phyloP scores from a whole-genome alignment of 2,888 invertebrate genomes.

The Pammene aurita region DNA sequence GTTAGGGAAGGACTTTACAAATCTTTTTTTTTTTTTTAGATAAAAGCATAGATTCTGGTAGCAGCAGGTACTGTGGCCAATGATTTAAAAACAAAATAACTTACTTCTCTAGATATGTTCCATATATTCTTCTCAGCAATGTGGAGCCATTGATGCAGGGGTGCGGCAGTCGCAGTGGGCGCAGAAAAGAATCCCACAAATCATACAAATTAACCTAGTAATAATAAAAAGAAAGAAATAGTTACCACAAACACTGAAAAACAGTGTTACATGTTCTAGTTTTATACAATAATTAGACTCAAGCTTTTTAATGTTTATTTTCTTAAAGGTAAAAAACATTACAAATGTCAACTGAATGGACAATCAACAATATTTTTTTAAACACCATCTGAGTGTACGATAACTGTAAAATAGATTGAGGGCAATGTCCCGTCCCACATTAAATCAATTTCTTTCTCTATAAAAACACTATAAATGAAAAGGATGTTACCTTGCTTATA shows the following conservation, averaged over 20 bases:
- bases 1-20: no score
- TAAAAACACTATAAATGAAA: neutral
- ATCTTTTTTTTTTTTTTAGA: no score
- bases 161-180: slow-evolving; percentile 89
- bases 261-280: no score
- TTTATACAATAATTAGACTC: no score
- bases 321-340: no score
- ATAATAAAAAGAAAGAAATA: slow-evolving; percentile 31
- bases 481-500: slow-evolving; percentile 92
- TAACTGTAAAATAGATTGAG: no score
- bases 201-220: slow-evolving; percentile 93
- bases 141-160: slow-evolving; percentile 93
- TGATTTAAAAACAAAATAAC: slow-evolving; percentile 40
- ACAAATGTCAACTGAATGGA: no score
- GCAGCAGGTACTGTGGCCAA: no score
- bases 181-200: slow-evolving; percentile 92
- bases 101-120: slow-evolving; percentile 75
- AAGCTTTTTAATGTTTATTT: no score
- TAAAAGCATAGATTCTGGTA: no score
- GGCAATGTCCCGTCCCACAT: neutral
- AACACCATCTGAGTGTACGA: no score
- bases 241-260: neutral
- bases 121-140: slow-evolving; percentile 70
- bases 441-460: neutral
- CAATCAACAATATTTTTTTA: no score